phyloP scores from a whole-genome alignment of 2,888 invertebrate species.

The Epinotia brunnichana region DNA sequence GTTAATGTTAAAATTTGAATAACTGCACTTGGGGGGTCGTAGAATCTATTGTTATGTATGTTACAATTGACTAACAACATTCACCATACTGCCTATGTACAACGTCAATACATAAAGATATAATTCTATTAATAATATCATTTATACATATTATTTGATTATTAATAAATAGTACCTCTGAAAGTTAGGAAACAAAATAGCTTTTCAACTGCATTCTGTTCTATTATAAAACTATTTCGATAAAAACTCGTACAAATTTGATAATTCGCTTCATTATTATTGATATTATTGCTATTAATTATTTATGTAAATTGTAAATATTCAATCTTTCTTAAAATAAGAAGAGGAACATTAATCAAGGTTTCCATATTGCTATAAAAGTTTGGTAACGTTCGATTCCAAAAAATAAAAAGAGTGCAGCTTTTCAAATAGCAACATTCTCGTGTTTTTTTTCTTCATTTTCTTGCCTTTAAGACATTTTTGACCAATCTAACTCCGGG shows the following conservation, averaged over 20 bases:
- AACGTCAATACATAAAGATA: constrained; percentile 84
- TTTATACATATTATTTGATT: constrained; percentile 51
- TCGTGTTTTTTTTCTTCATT: constrained; percentile 61
- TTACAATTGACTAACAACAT: constrained; percentile 71
- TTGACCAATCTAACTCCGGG: constrained; percentile 72
- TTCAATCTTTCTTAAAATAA: constrained; percentile 83
- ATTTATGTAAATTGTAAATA: constrained; percentile 83
- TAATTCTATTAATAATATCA: constrained; percentile 85
- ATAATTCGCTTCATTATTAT: constrained; percentile 77
- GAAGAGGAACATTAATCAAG: constrained; percentile 84
- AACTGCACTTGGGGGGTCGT: constrained; percentile 81
- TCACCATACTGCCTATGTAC: constrained; percentile 75
- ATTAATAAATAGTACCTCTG: constrained; percentile 86
- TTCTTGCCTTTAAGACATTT: constrained; percentile 61
- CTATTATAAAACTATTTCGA: constrained; percentile 83
- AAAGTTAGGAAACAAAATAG: constrained; percentile 85
- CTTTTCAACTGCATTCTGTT: constrained; percentile 78
- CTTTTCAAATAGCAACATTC: constrained; percentile 83
- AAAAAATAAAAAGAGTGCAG: constrained; percentile 79
- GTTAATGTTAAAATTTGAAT: constrained; percentile 84
- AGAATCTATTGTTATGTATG: constrained; percentile 71
- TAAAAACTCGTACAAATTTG: constrained; percentile 83
- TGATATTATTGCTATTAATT: constrained; percentile 80
- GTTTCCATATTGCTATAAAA: constrained; percentile 78
- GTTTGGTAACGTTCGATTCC: constrained; percentile 80